Evolutionary conservation across 2,888 invertebrate species (phyloP), one percentile per base, ranked within the genome.

Genomic region (Chrysodeixis includens): DNA sequence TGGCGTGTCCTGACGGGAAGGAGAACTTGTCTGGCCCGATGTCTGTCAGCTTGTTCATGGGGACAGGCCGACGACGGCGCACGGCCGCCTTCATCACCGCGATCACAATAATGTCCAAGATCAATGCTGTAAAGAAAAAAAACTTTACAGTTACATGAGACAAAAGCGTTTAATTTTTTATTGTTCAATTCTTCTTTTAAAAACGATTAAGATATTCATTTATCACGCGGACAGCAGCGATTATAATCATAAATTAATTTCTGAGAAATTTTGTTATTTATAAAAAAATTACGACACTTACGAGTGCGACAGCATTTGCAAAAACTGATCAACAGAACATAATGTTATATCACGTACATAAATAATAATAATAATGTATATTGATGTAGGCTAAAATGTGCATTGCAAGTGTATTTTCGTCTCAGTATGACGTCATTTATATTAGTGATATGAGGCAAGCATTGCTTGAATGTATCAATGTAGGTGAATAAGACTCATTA

Each of bases 1-100:
- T 98, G 0, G 98, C 97, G 90, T 99, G 99, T 0, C 99, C 99
- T 0, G 99, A 99, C 12, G 99, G 99, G 89, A 99, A 99, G 56
- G 96, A 96, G 89, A 97, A 99, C 83, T 98, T 97, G 90, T 99
- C 99, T 0, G 98, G 97, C 0, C 98, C 98, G 20, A 98, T 93
- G 40, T 96, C 96, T 69, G 97, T 91, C 76, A 97, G 96, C 86
- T 98, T 97, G 77, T 96, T 96, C 84, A 97, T 96, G 22, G 96
- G 95, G 0, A 94, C 85, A 0, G 99, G 99, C 32, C 99, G 95
- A 78, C 97, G 95, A 83, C 99, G 95, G 71, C 98, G 95, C 7
- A 97, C 96, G 61, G 96, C 89, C 0, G 98, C 97, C 92, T 99
- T 99, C 12, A 97, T 82, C 4, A 97, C 76, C 9, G 97, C 98